phyloP scores from a whole-genome alignment of 2,113 vertebrate species.

The Podocnemis expansa region DNA sequence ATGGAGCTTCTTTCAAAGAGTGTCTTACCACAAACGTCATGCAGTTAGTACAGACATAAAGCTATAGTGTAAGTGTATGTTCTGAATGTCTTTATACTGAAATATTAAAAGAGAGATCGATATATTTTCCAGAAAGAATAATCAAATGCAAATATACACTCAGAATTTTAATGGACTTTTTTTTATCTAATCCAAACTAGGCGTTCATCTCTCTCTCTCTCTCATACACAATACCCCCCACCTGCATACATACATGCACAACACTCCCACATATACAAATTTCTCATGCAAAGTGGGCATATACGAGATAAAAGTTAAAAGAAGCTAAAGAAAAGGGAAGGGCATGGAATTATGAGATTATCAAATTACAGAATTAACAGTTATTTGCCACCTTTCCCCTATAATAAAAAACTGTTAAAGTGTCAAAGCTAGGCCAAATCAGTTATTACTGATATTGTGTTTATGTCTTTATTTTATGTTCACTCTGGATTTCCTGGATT shows the following conservation, averaged over 20 bases:
- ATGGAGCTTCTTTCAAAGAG: neutral
- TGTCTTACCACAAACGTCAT: neutral
- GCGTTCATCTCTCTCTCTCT: neutral
- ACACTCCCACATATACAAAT: neutral
- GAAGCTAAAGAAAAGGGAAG: neutral
- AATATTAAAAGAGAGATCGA: neutral
- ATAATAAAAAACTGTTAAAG: no score
- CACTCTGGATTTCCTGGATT: fast-evolving
- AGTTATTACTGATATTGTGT: neutral
- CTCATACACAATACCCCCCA: fast-evolving
- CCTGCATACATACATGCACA: no score
- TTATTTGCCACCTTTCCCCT: no score
- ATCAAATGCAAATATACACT: neutral
- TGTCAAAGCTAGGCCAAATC: neutral
- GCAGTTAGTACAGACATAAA: neutral
- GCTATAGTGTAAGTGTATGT: neutral
- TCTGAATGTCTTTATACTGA: neutral
- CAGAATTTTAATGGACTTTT: neutral
- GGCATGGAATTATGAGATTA: no score
- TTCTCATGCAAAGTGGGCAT: neutral
- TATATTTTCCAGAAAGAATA: neutral
- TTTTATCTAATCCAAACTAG: neutral
- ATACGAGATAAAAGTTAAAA: neutral
- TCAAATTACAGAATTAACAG: neutral
- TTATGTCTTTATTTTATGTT: fast-evolving